Evolutionary conservation across 2,888 invertebrate genomes (phyloP).

Genomic region (Idaea straminata): DNA sequence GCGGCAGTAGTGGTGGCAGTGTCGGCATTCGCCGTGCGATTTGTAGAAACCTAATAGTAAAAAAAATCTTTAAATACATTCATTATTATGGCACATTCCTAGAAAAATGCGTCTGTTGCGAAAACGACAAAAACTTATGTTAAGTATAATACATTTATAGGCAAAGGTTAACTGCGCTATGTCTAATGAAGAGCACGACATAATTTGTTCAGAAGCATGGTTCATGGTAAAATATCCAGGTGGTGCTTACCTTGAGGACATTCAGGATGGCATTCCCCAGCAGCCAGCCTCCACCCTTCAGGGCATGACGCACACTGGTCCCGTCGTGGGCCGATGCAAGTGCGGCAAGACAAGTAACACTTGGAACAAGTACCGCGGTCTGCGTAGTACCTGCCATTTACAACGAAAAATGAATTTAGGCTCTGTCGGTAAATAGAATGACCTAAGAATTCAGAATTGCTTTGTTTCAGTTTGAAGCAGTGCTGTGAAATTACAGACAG

Average conservation of each 20-base stretch:
- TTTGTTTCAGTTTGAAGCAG: too few species aligned
- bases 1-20: conserved; percentile 93
- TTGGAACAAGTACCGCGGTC: conserved; percentile 90
- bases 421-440: background rate
- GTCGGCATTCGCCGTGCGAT: conserved; percentile 89
- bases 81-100: background rate
- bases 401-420: background rate
- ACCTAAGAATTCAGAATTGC: background rate
- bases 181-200: too few species aligned
- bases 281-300: conserved; percentile 88
- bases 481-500: too few species aligned
- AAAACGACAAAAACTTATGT: too few species aligned
- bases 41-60: conserved; percentile 84
- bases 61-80: background rate
- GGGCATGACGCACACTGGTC: conserved; percentile 93
- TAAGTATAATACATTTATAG: too few species aligned
- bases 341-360: conserved; percentile 91
- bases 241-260: conserved; percentile 84
- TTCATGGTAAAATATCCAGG: too few species aligned
- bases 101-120: background rate
- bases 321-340: conserved; percentile 90
- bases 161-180: too few species aligned
- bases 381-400: conserved; percentile 86
- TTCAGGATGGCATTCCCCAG: conserved; percentile 91
- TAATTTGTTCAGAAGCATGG: too few species aligned